Conservation (phyloP, 2,797 vertebrate species). For the Kryptopterus vitreolus region DNA sequence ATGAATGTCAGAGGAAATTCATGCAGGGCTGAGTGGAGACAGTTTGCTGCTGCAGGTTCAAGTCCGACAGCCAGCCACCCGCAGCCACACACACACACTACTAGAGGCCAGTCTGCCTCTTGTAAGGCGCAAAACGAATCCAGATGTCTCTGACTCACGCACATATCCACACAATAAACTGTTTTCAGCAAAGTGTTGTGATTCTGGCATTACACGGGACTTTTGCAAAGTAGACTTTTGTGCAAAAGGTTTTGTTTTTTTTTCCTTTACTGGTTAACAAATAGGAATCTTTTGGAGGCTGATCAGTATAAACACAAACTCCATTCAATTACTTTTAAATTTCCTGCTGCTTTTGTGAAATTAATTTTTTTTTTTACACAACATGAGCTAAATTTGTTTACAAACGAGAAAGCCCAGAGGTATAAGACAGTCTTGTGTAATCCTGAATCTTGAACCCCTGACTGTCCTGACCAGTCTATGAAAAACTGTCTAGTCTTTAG, state of each 20-base stretch:
- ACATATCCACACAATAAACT: constrained; percentile 51
- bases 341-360: constrained; percentile 52
- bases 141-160: constrained; percentile 73
- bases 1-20: not conserved
- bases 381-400: constrained; percentile 42
- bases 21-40: not conserved
- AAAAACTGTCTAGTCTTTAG: constrained; percentile 50
- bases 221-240: constrained; percentile 60
- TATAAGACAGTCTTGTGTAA: constrained; percentile 44
- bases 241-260: constrained; percentile 38
- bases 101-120: constrained; percentile 57
- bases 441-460: constrained; percentile 33
- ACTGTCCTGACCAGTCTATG: constrained; percentile 34
- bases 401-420: constrained; percentile 34
- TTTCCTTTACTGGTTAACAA: constrained; percentile 48
- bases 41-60: constrained; percentile 9
- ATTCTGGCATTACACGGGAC: constrained; percentile 45
- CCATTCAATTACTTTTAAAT: constrained; percentile 53
- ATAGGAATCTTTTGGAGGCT: constrained; percentile 51
- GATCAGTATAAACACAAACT: constrained; percentile 53
- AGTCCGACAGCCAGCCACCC: constrained; percentile 49
- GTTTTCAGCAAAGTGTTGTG: constrained; percentile 48
- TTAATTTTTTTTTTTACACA: constrained; percentile 51
- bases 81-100: constrained; percentile 67
- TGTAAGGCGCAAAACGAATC: constrained; percentile 64